Base-by-base conservation (phyloP, 2,113 vertebrate species). In the Morone saxatilis region DNA sequence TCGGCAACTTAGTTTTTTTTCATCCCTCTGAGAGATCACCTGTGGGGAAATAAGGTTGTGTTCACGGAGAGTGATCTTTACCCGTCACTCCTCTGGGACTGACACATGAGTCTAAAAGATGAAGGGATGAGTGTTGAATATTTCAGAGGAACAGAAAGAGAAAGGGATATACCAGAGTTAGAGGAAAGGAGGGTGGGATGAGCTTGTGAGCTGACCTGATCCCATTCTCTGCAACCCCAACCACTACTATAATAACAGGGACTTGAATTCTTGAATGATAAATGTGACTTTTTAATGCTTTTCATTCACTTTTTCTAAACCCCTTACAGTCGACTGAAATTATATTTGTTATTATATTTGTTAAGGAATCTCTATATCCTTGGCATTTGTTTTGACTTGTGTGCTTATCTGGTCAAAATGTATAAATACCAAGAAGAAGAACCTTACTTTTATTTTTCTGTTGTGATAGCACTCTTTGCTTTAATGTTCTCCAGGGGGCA, bases 91-190 rank as follows among this genome's bases (percentile, higher is more conserved):
- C 81, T 87, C 72, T 81, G 91, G 86, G 92, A 91, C 74, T 54
- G 68, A 80, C 70, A 67, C 84, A 72, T 72, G 71, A 86, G 68
- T 83, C 85, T 57, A 22, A 73, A 62, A 82, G 82, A 94, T 85
- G 86, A 93, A 89, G 88, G 76, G 89, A 91, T 90, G 82, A 83
- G 79, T 88, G 86, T 86, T 94, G 89, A 93, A 92, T 94, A 94
- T 93, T 91, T 91, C 73, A 92, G 73, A 78, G 77, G 25, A 80
- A 76, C 70, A 85, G 69, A 89, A 70, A 81, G 81, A 81, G 41
- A 71, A 76, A 80, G 75, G 50, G 60, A 85, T 67, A 61, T n/a
- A 69, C 6, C 11, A 14, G 12, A 69, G 59, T 65, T 38, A 60
- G 47, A 41, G 50, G 41, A 45, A 31, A 22, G 19, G 22, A 38